These are phyloP conservation scores for Eupristina koningsbergeri DNA, from an alignment of 1,140 invertebrate genomes.

Conservation along the genomic window DNA sequence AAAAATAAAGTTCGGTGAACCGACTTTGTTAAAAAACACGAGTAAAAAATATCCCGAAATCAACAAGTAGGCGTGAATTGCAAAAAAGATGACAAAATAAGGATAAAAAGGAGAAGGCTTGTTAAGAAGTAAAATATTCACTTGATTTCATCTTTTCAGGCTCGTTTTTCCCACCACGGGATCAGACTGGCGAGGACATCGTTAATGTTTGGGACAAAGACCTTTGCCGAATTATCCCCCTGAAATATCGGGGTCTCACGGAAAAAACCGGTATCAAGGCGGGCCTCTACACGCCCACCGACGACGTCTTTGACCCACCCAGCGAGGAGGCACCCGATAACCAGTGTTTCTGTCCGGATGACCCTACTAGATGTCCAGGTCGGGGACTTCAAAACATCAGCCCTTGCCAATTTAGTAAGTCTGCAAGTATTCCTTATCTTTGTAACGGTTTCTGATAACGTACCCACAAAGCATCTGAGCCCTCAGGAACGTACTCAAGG, in stretches of 20 bases:
- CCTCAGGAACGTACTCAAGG: neutral
- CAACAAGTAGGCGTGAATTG: neutral
- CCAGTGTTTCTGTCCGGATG: constrained; percentile 84
- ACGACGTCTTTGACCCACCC: constrained; percentile 79
- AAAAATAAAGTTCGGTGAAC: neutral
- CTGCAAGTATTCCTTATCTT: neutral
- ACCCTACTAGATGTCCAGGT: constrained; percentile 78
- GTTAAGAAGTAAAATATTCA: constrained; percentile 1
- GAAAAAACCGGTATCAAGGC: constrained; percentile 80
- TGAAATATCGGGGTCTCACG: constrained; percentile 80
- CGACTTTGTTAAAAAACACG: neutral
- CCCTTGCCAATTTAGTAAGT: constrained; percentile 87
- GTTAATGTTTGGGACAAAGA: constrained; percentile 90
- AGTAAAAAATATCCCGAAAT: neutral
- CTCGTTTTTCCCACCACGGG: constrained; percentile 85
- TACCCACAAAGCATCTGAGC: neutral
- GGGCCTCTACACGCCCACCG: constrained; percentile 82
- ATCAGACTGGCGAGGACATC: constrained; percentile 81
- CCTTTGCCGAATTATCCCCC: constrained; percentile 84
- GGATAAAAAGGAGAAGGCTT: neutral
- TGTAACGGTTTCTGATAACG: neutral
- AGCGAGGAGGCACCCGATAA: constrained; percentile 80
- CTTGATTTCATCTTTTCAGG: constrained; percentile 70
- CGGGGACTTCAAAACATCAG: constrained; percentile 88
- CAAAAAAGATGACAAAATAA: neutral